These are phyloP conservation scores for Cyanoderma ruficeps DNA, from an alignment of 2,113 vertebrate species.

Conservation along the genomic window DNA sequence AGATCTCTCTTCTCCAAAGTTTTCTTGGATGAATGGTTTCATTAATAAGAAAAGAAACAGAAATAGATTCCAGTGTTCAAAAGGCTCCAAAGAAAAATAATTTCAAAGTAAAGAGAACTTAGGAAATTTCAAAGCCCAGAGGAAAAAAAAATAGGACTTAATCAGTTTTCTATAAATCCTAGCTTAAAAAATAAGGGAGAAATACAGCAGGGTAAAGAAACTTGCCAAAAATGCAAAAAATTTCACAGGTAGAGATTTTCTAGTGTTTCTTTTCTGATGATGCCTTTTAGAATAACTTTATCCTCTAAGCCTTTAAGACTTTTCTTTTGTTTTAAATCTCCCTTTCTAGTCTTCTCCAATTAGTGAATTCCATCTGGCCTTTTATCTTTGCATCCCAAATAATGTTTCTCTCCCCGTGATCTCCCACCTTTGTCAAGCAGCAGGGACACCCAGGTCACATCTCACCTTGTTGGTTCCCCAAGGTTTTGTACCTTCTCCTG, in stretches of 20 bases:
- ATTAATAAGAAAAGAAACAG: conserved; percentile 50
- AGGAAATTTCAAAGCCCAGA: not conserved
- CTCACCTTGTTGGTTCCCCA: not conserved
- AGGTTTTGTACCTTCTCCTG: not conserved
- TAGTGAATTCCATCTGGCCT: rapidly evolving
- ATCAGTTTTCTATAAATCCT: not conserved
- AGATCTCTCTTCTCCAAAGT: conserved; percentile 43
- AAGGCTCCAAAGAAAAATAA: conserved; percentile 7
- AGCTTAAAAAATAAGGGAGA: not conserved
- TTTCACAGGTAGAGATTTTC: not conserved
- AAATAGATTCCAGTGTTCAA: conserved; percentile 18
- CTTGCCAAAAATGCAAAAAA: not conserved
- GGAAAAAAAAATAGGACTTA: not conserved
- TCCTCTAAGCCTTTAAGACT: not conserved
- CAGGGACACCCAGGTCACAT: not conserved
- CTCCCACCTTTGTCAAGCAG: not conserved
- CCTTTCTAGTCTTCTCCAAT: not conserved
- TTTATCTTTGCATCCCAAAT: not conserved
- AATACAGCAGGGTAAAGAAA: not conserved
- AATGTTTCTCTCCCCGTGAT: rapidly evolving
- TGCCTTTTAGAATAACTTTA: not conserved
- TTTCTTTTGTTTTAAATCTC: not conserved
- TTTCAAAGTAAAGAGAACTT: conserved; percentile 25
- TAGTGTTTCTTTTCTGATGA: not conserved
- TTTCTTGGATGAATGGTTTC: conserved; percentile 46